Conservation (phyloP, 2,888 invertebrate genomes). For the Acanthococcus lagerstroemiae region DNA sequence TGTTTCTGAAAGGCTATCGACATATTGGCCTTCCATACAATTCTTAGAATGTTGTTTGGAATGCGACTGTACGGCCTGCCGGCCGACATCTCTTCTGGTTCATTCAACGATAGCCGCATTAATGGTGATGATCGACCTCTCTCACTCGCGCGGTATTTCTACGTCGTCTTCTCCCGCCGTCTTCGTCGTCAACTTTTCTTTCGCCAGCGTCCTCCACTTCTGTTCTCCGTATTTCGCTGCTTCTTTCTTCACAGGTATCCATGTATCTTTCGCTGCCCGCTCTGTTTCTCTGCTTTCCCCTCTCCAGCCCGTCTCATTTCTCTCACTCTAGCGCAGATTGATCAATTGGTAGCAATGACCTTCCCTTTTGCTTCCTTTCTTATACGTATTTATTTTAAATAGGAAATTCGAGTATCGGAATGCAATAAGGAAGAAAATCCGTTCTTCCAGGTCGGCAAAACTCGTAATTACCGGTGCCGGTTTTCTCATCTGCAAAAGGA, state of each 20-base stretch:
- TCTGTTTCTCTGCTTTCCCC: slow-evolving; percentile 24
- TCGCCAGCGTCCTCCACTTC: not conserved
- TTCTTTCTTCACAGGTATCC: slow-evolving; percentile 32
- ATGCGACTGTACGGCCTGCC: slow-evolving; percentile 20
- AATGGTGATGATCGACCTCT: slow-evolving; percentile 19
- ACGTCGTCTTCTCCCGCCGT: not conserved
- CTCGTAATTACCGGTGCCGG: not conserved
- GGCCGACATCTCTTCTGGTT: slow-evolving; percentile 11
- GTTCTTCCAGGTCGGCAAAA: not conserved
- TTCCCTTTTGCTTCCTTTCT: not conserved
- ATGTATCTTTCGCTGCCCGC: slow-evolving; percentile 8
- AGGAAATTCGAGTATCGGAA: not conserved
- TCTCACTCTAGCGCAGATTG: not conserved
- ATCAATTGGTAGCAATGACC: not conserved
- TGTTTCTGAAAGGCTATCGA: slow-evolving; percentile 18
- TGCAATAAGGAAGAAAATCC: not conserved
- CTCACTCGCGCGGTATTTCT: not conserved
- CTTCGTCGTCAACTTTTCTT: slow-evolving; percentile 8
- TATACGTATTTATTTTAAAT: not conserved
- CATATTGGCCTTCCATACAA: slow-evolving; percentile 24
- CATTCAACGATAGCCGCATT: slow-evolving; percentile 18
- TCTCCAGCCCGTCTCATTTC: slow-evolving; percentile 17
- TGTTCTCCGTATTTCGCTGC: not conserved
- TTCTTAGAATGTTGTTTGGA: slow-evolving; percentile 27
- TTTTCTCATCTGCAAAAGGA: no score